Base-by-base conservation (phyloP, 2,113 vertebrate species). In the Notarius lentiginosus region DNA sequence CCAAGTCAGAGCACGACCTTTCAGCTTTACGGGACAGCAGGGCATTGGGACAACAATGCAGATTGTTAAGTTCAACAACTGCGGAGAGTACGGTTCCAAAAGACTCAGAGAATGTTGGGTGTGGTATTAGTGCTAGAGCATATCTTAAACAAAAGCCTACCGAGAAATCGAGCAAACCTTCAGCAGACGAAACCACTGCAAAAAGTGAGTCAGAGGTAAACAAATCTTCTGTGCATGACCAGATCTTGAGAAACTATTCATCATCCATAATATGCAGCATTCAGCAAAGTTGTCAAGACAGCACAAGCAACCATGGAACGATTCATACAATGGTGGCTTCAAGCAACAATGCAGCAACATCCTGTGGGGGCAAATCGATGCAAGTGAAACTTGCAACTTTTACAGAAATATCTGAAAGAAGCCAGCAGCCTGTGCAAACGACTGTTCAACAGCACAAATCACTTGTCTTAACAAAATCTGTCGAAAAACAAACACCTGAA, bases 1-100 rank as follows among this genome's bases (percentile, higher is more conserved):
- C 86, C 41, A 87, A 86, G 27, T 72, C 73, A 75, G 58, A 72
- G 61, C 22, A 81, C 63, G n/a, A 63, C n/a, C 9, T 61, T 22
- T 84, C 76, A 68, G 49, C 73, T 30, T 72, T 72, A 75, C 15
- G 51, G 34, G 79, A 87, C 3, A 72, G 49, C 70, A 77, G n/a
- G 2, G 41, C 17, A 63, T 27, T 49, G 27, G 56, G 11, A 81
- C 79, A 87, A 14, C 34, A 83, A 10, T 61, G 79, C 30, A 70
- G 83, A 75, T 55, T 14, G 18, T 24, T 76, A 60, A 20, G 51
- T 56, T 27, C 63, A 41, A 15, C n/a, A 81, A 24, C 20, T 47
- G 51, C 63, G 65, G 41, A 34, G 2, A n/a, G 24, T n/a, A 51
- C 4, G 7, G 24, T 65, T 58, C 18, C 47, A 14, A 83, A 55